A percentile compares a stretch with the other conserved stretches of the same genome.
Conservation (phyloP, 2,888 invertebrate species). For the Cryptosula pallasiana region DNA sequence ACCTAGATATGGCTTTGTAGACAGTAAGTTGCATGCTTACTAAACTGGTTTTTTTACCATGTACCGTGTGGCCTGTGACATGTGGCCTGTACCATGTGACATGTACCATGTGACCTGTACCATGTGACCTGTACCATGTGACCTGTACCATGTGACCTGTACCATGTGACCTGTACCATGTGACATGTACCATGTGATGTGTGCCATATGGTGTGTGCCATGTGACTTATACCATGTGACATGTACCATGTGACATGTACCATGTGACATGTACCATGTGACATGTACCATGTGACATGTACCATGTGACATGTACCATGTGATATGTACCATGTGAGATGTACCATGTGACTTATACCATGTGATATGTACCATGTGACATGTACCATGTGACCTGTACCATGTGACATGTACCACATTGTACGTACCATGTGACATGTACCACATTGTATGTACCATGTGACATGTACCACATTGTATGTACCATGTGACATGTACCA, state of each 20-base stretch:
- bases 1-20: constrained; percentile 56
- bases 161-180: neutral
- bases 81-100: neutral
- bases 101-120: neutral
- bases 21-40: constrained; percentile 56
- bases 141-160: neutral
- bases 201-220: neutral
- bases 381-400: neutral
- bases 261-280: neutral
- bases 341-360: neutral
- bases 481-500: neutral
- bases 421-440: neutral
- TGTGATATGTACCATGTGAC: neutral
- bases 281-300: neutral
- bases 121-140: neutral
- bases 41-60: constrained; percentile 2
- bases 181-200: neutral
- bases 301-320: neutral
- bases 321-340: neutral
- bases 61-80: neutral
- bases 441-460: neutral
- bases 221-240: neutral
- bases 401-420: neutral
- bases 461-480: neutral
- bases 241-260: neutral